Conservation (phyloP, 1,140 invertebrate genomes). For the Scaptodrosophila lebanonensis region DNA sequence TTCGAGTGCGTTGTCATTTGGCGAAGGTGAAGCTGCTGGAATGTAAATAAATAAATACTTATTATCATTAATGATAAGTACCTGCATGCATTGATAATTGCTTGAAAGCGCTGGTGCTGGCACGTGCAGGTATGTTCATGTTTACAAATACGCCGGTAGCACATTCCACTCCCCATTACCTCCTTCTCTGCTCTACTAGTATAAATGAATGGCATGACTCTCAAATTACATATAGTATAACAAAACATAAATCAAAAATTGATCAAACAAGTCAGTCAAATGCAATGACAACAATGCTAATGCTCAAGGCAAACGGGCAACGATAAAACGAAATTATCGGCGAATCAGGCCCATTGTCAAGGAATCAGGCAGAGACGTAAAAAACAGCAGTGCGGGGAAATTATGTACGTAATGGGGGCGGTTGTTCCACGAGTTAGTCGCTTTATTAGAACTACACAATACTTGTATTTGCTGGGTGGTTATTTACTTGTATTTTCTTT, state of each 20-base stretch:
- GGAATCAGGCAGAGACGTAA: neutral
- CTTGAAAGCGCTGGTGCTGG: too few relatives aligned
- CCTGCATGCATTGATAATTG: too few relatives aligned
- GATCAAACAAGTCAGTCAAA: slow-evolving; percentile 73
- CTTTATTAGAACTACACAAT: too few relatives aligned
- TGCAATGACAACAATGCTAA: slow-evolving; percentile 58
- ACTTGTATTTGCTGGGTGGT: too few relatives aligned
- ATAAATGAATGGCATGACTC: slow-evolving; percentile 39
- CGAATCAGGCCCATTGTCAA: slow-evolving; percentile 23
- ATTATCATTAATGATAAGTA: too few relatives aligned
- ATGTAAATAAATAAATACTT: too few relatives aligned
- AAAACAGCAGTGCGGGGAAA: neutral
- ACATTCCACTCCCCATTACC: too few relatives aligned
- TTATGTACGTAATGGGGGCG: neutral
- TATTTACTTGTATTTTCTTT: too few relatives aligned
- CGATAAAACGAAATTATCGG: slow-evolving; percentile 30
- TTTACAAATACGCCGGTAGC: too few relatives aligned
- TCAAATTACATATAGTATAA: neutral
- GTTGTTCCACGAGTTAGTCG: neutral
- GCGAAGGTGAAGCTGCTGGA: too few relatives aligned
- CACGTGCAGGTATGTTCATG: too few relatives aligned
- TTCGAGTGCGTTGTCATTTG: too few relatives aligned
- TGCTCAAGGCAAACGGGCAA: slow-evolving; percentile 7
- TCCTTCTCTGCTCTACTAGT: neutral
- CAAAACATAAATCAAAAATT: slow-evolving; percentile 58